Conservation (phyloP, 2,797 vertebrate species). For the Picus viridis region DNA sequence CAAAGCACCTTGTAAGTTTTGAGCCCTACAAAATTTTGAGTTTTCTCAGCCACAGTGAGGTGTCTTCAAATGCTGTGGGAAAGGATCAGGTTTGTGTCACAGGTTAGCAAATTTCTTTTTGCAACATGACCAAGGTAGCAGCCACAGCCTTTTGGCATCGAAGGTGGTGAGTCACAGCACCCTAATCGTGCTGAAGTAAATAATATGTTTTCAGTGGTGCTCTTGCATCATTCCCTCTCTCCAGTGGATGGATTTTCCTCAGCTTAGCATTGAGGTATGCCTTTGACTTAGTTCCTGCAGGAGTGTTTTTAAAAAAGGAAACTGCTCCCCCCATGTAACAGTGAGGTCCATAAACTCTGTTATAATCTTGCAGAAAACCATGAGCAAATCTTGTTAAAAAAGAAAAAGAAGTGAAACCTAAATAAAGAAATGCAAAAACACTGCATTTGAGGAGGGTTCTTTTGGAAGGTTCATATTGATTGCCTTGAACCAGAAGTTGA, state of each 20-base stretch:
- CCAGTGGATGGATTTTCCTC: neutral
- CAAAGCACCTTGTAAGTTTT: neutral
- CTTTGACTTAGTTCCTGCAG: neutral
- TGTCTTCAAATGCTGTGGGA: neutral
- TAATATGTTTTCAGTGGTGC: neutral
- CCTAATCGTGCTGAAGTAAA: neutral
- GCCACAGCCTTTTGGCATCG: neutral
- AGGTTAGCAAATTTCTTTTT: neutral
- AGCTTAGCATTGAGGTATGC: neutral
- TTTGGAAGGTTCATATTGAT: neutral
- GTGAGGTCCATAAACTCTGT: slow-evolving; percentile 6
- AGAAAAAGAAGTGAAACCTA: neutral
- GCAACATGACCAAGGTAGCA: neutral
- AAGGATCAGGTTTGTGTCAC: neutral
- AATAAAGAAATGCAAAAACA: neutral
- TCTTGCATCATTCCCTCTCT: neutral
- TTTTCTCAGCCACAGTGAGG: fast-evolving
- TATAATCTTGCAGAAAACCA: neutral
- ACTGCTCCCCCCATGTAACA: neutral
- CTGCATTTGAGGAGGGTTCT: neutral
- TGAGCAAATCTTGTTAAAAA: neutral
- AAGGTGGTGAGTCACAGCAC: neutral
- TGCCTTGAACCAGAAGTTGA: neutral
- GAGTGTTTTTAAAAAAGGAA: neutral
- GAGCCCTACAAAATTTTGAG: neutral